Evolutionary conservation across 2,797 vertebrate species (phyloP).

Genomic region (Zenarchopterus dispar): DNA sequence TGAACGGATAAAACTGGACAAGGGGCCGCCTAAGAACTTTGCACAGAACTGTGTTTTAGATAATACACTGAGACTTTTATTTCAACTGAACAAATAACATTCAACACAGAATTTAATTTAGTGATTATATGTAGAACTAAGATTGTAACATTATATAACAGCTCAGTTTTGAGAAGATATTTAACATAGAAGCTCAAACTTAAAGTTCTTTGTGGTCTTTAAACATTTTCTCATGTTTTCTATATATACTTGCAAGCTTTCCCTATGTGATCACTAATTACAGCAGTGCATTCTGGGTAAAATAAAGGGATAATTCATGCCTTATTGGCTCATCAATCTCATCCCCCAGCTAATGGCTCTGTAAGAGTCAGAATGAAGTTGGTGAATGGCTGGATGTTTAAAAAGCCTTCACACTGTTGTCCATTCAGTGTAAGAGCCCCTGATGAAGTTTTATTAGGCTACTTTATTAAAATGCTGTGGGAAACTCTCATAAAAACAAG

Average conservation of each 20-base stretch:
- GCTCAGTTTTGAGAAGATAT: too few species aligned
- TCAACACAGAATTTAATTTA: not conserved
- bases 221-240: too few species aligned
- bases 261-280: slow-evolving; percentile 15
- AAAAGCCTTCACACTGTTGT: slow-evolving; percentile 34
- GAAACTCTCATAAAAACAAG: slow-evolving; percentile 36
- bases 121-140: too few species aligned
- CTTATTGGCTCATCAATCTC: slow-evolving; percentile 59
- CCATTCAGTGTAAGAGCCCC: slow-evolving; percentile 21
- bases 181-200: too few species aligned
- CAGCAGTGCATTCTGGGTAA: slow-evolving; percentile 51
- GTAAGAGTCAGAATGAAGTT: slow-evolving; percentile 25
- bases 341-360: slow-evolving; percentile 26
- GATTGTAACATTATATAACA: too few species aligned
- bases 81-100: not conserved
- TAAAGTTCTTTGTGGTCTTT: too few species aligned
- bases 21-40: too few species aligned
- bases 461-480: slow-evolving; percentile 37
- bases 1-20: too few species aligned
- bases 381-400: slow-evolving; percentile 39
- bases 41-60: not conserved
- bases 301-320: slow-evolving; percentile 51
- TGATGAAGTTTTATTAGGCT: slow-evolving; percentile 50
- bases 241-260: not conserved
- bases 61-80: not conserved